Evolutionary conservation across 2,888 invertebrate species (phyloP).

Genomic region (Siphonodentalium dalli): DNA sequence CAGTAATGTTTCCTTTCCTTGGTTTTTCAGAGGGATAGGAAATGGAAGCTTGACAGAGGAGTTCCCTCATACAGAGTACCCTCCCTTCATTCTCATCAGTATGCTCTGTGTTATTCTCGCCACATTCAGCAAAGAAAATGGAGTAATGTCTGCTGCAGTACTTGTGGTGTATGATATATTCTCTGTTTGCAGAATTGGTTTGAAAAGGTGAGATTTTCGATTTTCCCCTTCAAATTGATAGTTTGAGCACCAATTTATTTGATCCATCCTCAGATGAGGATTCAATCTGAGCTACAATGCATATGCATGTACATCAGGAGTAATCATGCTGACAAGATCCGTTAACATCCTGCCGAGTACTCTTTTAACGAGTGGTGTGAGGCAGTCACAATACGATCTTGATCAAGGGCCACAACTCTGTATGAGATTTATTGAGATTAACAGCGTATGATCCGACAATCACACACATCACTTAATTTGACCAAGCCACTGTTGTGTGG

Average conservation of each 20-base stretch:
- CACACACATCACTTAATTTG: no score
- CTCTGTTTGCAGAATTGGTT: slow-evolving; percentile 20
- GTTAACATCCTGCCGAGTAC: neutral
- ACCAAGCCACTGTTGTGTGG: no score
- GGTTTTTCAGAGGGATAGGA: no score
- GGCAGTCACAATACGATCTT: no score
- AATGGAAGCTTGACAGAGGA: neutral
- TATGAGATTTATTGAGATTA: no score
- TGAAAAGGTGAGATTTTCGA: slow-evolving; percentile 14
- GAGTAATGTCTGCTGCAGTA: slow-evolving; percentile 47
- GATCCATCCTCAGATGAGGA: neutral
- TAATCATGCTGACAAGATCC: no score
- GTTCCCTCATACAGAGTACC: slow-evolving; percentile 1
- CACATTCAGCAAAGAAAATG: slow-evolving; percentile 54
- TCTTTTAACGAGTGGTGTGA: no score
- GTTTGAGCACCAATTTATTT: neutral
- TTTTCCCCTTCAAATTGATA: no score
- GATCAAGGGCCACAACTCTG: no score
- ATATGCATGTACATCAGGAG: no score
- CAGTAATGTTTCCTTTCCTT: no score
- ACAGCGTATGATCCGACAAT: no score
- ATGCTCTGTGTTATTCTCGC: slow-evolving; percentile 30
- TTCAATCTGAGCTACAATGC: neutral
- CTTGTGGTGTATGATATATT: slow-evolving; percentile 36
- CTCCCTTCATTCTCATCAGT: slow-evolving; percentile 11